phyloP scores from a whole-genome alignment of 2,797 vertebrate genomes.

The Crenichthys baileyi region DNA sequence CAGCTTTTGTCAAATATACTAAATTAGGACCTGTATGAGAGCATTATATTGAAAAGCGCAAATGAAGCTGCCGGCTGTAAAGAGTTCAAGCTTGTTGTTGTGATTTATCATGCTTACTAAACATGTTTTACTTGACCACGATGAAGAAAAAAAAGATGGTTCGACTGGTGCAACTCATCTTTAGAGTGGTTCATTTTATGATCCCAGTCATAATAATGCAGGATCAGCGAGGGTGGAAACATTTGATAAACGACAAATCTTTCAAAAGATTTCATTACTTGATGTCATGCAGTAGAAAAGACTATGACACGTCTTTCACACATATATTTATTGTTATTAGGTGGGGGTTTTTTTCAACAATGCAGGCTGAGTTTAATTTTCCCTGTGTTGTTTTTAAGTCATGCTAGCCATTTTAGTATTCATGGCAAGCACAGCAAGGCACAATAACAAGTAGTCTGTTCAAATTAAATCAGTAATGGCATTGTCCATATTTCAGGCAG shows the following conservation, averaged over 20 bases:
- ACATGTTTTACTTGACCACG: constrained; percentile 65
- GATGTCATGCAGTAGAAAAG: constrained; percentile 13
- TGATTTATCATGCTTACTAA: constrained; percentile 72
- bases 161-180: constrained; percentile 52
- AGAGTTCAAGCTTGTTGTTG: constrained; percentile 58
- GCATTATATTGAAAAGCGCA: constrained; percentile 60
- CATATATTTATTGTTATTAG: constrained; percentile 60
- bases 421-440: constrained; percentile 59
- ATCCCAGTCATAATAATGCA: constrained; percentile 55
- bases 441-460: constrained; percentile 83
- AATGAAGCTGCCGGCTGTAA: constrained; percentile 65
- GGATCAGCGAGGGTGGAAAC: constrained; percentile 38
- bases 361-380: constrained; percentile 55
- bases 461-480: constrained; percentile 86
- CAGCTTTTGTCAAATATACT: constrained; percentile 74
- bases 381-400: constrained; percentile 53
- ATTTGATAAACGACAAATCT: constrained; percentile 20
- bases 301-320: constrained; percentile 32
- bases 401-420: constrained; percentile 69
- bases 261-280: constrained; percentile 15
- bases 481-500: constrained; percentile 85
- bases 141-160: constrained; percentile 36
- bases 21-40: constrained; percentile 60
- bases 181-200: constrained; percentile 61
- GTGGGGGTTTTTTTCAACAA: constrained; percentile 26